phyloP scores from a whole-genome alignment of 2,797 vertebrate species.

The Falco cherrug region DNA sequence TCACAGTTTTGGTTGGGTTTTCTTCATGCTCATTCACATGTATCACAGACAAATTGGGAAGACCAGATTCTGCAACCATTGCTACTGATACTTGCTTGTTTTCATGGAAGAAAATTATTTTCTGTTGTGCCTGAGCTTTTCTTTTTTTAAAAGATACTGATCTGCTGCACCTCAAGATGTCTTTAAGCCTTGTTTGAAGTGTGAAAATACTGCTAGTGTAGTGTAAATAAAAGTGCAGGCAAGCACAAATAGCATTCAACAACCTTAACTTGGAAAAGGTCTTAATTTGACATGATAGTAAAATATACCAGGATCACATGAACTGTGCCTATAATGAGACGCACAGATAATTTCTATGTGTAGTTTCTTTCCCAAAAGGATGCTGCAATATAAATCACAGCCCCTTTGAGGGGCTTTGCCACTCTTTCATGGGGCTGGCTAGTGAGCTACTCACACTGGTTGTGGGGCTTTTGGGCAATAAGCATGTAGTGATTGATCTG shows the following conservation, averaged over 20 bases:
- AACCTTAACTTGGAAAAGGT: not conserved
- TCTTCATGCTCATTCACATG: not conserved
- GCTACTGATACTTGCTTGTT: not conserved
- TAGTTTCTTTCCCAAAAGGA: not conserved
- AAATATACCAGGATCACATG: not conserved
- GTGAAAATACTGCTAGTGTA: not conserved
- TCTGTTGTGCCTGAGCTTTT: not conserved
- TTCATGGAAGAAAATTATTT: not conserved
- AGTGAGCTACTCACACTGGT: accelerated
- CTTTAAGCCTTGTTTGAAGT: not conserved
- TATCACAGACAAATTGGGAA: not conserved
- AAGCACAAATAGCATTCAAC: not conserved
- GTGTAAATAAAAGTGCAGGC: not conserved
- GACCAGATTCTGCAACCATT: not conserved
- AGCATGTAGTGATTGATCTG: not conserved
- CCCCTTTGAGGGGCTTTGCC: not conserved
- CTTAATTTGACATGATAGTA: not conserved
- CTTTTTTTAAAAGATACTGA: not conserved
- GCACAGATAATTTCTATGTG: not conserved
- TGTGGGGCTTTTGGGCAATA: not conserved
- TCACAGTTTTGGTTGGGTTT: accelerated
- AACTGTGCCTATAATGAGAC: not conserved
- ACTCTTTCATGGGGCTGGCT: not conserved
- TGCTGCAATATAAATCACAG: not conserved
- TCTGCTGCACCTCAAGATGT: not conserved